A percentile compares a stretch with the other conserved stretches of the same genome.
These are phyloP conservation scores for Drosophila kurseongensis DNA, from an alignment of 1,140 invertebrate genomes.

Conservation along the genomic window DNA sequence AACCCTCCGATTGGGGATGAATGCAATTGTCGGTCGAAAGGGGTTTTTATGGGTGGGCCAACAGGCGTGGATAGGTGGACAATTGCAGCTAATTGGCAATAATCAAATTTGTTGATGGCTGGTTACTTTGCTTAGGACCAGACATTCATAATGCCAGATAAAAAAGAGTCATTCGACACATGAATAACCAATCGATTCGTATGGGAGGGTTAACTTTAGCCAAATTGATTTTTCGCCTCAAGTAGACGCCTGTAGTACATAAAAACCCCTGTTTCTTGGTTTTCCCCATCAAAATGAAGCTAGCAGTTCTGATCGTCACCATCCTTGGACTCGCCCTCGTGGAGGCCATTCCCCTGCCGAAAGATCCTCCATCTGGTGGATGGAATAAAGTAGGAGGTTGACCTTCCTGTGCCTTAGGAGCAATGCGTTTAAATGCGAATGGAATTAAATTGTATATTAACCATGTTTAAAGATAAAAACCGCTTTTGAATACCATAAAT, in stretches of 20 bases:
- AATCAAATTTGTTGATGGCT: conserved; percentile 27
- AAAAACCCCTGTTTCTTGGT: background rate
- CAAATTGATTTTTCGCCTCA: background rate
- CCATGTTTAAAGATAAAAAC: no score
- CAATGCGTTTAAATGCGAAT: no score
- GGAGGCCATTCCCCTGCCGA: no score
- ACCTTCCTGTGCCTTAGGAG: no score
- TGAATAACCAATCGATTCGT: background rate
- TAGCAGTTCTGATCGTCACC: background rate
- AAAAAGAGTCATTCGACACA: no score
- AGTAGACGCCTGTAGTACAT: background rate
- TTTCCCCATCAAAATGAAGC: background rate
- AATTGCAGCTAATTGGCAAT: conserved; percentile 74
- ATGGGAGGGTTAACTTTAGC: no score
- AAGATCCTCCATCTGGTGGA: background rate
- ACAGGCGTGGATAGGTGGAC: conserved; percentile 26
- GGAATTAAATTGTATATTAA: background rate
- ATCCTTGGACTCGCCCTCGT: background rate
- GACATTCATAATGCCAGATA: no score
- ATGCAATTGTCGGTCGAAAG: conserved; percentile 28
- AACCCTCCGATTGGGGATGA: conserved; percentile 39
- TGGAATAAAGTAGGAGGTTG: background rate
- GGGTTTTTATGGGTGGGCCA: background rate
- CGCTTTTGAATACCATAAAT: conserved; percentile 48
- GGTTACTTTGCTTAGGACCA: no score